Evolutionary conservation across 2,797 vertebrate genomes (phyloP).

Genomic region (Pseudochaenichthys georgianus): DNA sequence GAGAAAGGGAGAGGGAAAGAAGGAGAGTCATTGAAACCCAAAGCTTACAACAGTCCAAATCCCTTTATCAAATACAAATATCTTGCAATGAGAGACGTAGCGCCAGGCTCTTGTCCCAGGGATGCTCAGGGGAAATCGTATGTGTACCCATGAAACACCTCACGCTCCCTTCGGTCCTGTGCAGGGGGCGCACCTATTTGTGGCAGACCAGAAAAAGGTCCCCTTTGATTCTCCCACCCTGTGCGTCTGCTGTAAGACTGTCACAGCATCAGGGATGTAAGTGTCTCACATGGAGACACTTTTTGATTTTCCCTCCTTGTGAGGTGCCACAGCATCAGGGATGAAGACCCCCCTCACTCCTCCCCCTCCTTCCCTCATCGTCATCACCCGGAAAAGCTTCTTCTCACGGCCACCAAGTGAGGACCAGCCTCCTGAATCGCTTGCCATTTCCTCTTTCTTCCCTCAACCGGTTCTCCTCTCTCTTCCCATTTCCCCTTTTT

Average conservation of each 20-base stretch:
- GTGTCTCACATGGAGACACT: slow-evolving; percentile 63
- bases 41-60: slow-evolving; percentile 55
- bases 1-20: slow-evolving; percentile 52
- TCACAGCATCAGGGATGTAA: slow-evolving; percentile 68
- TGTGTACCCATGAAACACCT: slow-evolving; percentile 53
- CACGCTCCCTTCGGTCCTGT: slow-evolving; percentile 12
- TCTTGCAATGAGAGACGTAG: slow-evolving; percentile 47
- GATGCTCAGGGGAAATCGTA: slow-evolving; percentile 53
- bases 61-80: slow-evolving; percentile 63
- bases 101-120: slow-evolving; percentile 34
- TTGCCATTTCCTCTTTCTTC: slow-evolving; percentile 22
- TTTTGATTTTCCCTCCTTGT: slow-evolving; percentile 72
- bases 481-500: slow-evolving; percentile 24
- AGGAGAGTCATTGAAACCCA: slow-evolving; percentile 63
- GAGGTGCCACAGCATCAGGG: slow-evolving; percentile 49
- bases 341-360: slow-evolving; percentile 17
- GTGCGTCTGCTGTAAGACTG: slow-evolving; percentile 67
- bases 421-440: slow-evolving; percentile 44
- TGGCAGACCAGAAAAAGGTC: slow-evolving; percentile 74
- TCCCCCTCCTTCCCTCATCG: neutral
- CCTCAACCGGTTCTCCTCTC: slow-evolving; percentile 11
- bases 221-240: slow-evolving; percentile 73
- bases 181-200: slow-evolving; percentile 62
- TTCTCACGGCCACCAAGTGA: slow-evolving; percentile 55
- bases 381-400: slow-evolving; percentile 34